Conservation (phyloP, 2,113 vertebrate species). For the Illadopsis cleaveri region DNA sequence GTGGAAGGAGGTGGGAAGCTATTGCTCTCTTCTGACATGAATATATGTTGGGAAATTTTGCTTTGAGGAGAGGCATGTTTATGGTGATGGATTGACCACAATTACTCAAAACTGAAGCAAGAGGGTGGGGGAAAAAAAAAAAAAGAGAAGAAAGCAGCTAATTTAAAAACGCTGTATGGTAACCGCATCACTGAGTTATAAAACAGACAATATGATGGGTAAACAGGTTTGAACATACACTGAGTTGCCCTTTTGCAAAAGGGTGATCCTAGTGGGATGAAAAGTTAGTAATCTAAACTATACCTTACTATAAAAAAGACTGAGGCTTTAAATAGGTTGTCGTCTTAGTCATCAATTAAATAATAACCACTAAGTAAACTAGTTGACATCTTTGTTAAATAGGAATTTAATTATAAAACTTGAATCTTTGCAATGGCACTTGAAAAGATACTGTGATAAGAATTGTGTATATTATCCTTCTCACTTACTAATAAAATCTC, state of each 20-base stretch:
- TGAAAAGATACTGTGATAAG: constrained; percentile 48
- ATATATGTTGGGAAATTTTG: neutral
- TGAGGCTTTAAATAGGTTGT: constrained; percentile 35
- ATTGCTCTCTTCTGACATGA: neutral
- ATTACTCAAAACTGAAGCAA: neutral
- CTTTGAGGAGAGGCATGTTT: neutral
- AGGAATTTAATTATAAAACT: constrained; percentile 62
- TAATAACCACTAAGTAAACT: constrained; percentile 51
- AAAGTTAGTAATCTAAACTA: constrained; percentile 50
- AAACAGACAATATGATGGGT: neutral
- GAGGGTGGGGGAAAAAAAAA: neutral
- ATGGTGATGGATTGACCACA: neutral
- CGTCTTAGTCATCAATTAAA: constrained; percentile 63
- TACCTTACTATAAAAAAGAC: constrained; percentile 27
- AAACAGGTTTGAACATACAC: neutral
- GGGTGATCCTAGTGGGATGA: constrained; percentile 3
- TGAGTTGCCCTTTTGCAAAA: constrained; percentile 42
- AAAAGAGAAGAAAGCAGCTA: neutral
- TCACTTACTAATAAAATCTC: constrained; percentile 24
- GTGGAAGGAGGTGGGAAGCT: neutral
- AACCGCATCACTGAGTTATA: neutral
- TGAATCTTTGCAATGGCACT: constrained; percentile 46
- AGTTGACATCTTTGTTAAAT: constrained; percentile 55
- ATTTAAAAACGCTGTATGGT: neutral
- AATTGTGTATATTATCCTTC: constrained; percentile 32